phyloP scores from a whole-genome alignment of 2,797 vertebrate species.

The Trachurus trachurus region DNA sequence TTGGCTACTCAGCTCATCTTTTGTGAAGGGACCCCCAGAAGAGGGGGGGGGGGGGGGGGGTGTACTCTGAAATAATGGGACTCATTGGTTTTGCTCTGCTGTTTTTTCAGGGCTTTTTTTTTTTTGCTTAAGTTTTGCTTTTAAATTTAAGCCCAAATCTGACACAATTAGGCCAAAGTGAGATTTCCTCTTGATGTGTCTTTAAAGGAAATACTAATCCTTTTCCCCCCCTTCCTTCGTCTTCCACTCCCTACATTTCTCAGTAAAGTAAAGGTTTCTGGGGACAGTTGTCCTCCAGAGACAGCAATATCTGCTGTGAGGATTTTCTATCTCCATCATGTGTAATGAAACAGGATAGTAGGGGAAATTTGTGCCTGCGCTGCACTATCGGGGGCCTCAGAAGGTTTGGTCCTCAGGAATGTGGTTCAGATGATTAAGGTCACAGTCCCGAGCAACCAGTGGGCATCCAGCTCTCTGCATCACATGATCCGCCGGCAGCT shows the following conservation, averaged over 20 bases:
- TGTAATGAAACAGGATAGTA: conserved; percentile 18
- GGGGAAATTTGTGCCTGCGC: conserved; percentile 24
- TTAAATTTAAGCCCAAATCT: conserved; percentile 46
- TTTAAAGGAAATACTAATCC: conserved; percentile 51
- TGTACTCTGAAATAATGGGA: conserved; percentile 39
- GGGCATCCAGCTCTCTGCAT: conserved; percentile 64
- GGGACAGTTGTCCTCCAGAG: conserved; percentile 27
- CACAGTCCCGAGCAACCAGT: conserved; percentile 60
- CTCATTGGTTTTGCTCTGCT: conserved; percentile 7
- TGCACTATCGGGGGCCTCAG: conserved; percentile 56
- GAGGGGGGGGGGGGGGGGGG: conserved; percentile 34
- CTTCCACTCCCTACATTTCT: conserved; percentile 21
- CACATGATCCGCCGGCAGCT: conserved; percentile 72
- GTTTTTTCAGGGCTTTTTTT: background rate
- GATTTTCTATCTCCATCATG: background rate
- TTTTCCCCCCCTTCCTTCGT: background rate
- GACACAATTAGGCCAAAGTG: conserved; percentile 69
- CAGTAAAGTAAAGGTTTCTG: conserved; percentile 16
- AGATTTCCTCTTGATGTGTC: conserved; percentile 49
- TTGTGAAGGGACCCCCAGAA: conserved; percentile 61
- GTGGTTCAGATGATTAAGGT: conserved; percentile 76
- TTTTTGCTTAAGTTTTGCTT: conserved; percentile 13
- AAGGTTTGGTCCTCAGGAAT: conserved; percentile 73
- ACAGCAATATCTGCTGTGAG: conserved; percentile 19
- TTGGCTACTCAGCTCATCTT: conserved; percentile 65